phyloP scores from a whole-genome alignment of 2,888 invertebrate genomes.

The Orthosia gracilis region DNA sequence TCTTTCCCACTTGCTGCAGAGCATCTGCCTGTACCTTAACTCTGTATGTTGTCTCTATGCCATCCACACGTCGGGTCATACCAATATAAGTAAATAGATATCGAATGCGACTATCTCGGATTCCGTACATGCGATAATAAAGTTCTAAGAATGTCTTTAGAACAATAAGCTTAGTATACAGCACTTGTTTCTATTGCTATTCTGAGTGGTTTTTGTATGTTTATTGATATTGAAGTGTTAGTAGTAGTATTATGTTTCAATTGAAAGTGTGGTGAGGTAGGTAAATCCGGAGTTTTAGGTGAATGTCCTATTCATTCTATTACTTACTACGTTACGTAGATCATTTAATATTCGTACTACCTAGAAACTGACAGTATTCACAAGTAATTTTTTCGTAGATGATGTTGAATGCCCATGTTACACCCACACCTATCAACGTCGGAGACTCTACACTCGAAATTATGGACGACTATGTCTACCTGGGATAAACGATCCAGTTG shows the following conservation, averaged over 20 bases:
- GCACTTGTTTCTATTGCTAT: conserved; percentile 39
- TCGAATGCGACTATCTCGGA: conserved; percentile 70
- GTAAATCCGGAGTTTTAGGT: too few relatives aligned
- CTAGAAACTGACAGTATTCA: too few relatives aligned
- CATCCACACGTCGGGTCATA: conserved; percentile 70
- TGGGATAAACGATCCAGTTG: too few relatives aligned
- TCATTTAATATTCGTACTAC: too few relatives aligned
- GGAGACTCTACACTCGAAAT: too few relatives aligned
- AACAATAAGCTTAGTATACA: conserved; percentile 38
- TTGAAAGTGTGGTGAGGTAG: not conserved
- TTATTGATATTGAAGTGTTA: conserved; percentile 35
- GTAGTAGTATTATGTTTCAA: conserved; percentile 15
- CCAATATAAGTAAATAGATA: conserved; percentile 78
- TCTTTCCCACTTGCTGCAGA: not conserved
- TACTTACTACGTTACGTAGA: not conserved
- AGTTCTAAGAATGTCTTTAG: conserved; percentile 45
- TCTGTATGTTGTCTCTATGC: conserved; percentile 69
- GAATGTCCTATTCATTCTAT: too few relatives aligned
- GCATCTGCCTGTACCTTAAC: conserved; percentile 61
- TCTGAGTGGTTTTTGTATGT: conserved; percentile 25
- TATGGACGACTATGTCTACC: too few relatives aligned
- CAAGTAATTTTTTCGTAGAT: too few relatives aligned
- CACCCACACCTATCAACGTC: too few relatives aligned
- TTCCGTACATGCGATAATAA: conserved; percentile 56
- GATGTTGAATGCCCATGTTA: too few relatives aligned